Evolutionary conservation across 2,797 vertebrate genomes (phyloP), one percentile per base, ranked within the genome.

Genomic region (Leptoclinus maculatus): DNA sequence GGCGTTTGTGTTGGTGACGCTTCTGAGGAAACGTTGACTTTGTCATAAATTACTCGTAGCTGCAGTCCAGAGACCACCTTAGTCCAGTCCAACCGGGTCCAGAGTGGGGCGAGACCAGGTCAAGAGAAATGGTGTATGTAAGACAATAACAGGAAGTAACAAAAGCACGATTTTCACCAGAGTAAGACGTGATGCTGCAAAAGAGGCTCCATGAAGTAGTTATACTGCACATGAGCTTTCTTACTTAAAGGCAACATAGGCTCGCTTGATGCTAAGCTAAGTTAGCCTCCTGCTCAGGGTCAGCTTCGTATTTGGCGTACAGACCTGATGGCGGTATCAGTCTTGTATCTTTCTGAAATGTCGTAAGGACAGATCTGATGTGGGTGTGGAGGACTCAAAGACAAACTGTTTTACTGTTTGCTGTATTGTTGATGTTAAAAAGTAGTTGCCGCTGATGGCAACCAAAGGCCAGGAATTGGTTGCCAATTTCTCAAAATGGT

Each of bases 1-100:
- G 0, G 16, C 16, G 29, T 53, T 45, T 59, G 62, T 62, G 14
- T 66, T 72, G 68, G 69, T 66, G 72, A 59, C 80, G 39, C 74
- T 39, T 70, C 59, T 63, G 68, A 80, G 79, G 59, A 58, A 67
- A 70, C 14, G 10, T 34, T 16, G 45, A 71, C 41, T 78, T 32
- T 29, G 45, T 56, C 54, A 25, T 73, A 51, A 76, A 58, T 8
- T 16, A 17, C 51, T 54, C 10, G 0, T 43, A 59, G 60, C 57
- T 53, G 45, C 69, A 16, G 49, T 27, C 63, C 25, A 36, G 66
- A 39, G 41, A 43, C 63, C 34, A n/a, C 34, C 34, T 45, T 3
- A 16, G 70, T 69, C 69, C 51, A 59, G 54, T 25, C 47, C 51
- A 34, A 13, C 57, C 3, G 14, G 34, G 23, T 43, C 58, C 58